Base-by-base conservation (phyloP, 2,113 vertebrate genomes). In the Coptodon bakossiorum region DNA sequence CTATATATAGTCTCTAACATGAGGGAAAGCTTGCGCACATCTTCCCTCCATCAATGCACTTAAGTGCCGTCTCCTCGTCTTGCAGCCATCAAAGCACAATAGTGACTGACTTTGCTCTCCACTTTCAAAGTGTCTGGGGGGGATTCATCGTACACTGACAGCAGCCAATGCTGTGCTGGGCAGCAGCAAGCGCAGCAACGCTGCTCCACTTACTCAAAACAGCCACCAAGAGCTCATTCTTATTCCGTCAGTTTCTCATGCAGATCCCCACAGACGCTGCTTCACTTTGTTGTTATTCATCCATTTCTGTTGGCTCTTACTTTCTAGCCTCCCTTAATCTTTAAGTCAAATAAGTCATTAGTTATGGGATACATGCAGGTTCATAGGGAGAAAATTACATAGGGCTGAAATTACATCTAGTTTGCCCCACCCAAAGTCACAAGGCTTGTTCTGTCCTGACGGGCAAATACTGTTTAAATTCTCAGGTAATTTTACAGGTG, bases 211-310 rank as follows among this genome's bases (percentile, higher is more conserved):
- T 81, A 68, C 16, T 90, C 22, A 34, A 48, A 90, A 27, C 86
- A 83, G 63, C 63, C 81, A 82, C 89, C 85, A 84, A 82, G 76
- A 56, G 82, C 82, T 91, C 79, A 68, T 91, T 86, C 85, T 54
- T 43, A 86, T 90, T 82, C 71, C 56, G 68, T 78, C 79, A 85
- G 76, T 38, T 76, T 50, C 82, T 90, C 53, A 68, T 12, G 10
- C 79, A 40, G 43, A 17, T 85, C 56, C 84, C 84, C 71, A 34
- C 9, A 57, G 73, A 82, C 34, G 2, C 78, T 34, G 34, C 73
- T 50, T 7, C 14, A 31, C 80, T 48, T 38, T 86, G 34, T 45
- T 81, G 66, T 85, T 91, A 73, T 81, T 87, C 34, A 53, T 91
- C 81, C 50, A 81, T 86, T 92, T 78, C 45, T 52, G 17, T 52